Evolutionary conservation across 2,113 vertebrate genomes (phyloP).

Genomic region (human (Homo sapiens)): GRCh38 chr2:124246501-124247000

Average conservation of each 20-base stretch:
- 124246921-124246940: neutral
- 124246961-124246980: neutral
- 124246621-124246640: neutral
- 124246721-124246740: too few relatives aligned
- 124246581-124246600: neutral
- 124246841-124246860: neutral
- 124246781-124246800: too few relatives aligned
- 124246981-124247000: neutral
- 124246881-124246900: neutral
- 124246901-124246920: neutral
- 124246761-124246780: neutral
- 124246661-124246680: neutral
- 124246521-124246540: neutral
- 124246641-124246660: neutral
- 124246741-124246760: neutral
- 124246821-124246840: neutral
- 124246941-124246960: neutral
- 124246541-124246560: neutral
- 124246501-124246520: slow-evolving; percentile 11
- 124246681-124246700: neutral
- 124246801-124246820: neutral
- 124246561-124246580: neutral
- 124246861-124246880: neutral
- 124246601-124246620: neutral
- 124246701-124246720: neutral